A percentile compares a stretch with the other conserved stretches of the same genome.
Conservation (phyloP, 2,888 invertebrate genomes). For the Bombylius major region DNA sequence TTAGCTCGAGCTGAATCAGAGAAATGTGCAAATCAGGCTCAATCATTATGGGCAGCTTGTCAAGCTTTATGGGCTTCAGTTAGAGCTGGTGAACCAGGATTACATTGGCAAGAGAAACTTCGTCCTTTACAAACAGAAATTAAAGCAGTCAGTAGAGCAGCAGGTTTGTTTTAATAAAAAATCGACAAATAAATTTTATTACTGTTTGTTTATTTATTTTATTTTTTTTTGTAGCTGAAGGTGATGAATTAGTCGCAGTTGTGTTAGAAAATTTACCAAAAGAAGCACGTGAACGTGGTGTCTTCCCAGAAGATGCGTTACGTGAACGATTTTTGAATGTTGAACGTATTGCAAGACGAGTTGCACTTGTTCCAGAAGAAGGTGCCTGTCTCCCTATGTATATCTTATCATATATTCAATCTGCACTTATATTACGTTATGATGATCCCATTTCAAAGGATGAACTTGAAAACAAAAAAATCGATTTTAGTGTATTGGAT, state of each 20-base stretch:
- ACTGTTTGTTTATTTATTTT: background rate
- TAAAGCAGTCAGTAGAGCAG: constrained; percentile 57
- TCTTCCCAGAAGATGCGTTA: constrained; percentile 77
- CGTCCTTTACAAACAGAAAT: constrained; percentile 56
- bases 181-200: background rate
- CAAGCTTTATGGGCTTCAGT: constrained; percentile 73
- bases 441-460: constrained; percentile 55
- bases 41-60: constrained; percentile 88
- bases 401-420: constrained; percentile 79
- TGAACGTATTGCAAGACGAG: constrained; percentile 63
- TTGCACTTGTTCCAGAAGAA: constrained; percentile 76
- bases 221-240: constrained; percentile 40
- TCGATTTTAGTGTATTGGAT: constrained; percentile 60
- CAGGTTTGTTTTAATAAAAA: constrained; percentile 41
- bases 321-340: constrained; percentile 73
- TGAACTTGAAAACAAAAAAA: constrained; percentile 58
- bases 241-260: constrained; percentile 67
- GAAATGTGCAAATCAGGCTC: constrained; percentile 62
- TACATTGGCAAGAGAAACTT: constrained; percentile 44
- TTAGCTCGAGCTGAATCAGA: constrained; percentile 60
- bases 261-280: constrained; percentile 66
- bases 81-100: constrained; percentile 45
- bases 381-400: constrained; percentile 78
- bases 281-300: constrained; percentile 65
- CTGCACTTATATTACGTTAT: constrained; percentile 61